A percentile compares a stretch with the other conserved stretches of the same genome.
Evolutionary conservation across 2,797 vertebrate genomes (phyloP).

Genomic region (Benthosema pterotum): DNA sequence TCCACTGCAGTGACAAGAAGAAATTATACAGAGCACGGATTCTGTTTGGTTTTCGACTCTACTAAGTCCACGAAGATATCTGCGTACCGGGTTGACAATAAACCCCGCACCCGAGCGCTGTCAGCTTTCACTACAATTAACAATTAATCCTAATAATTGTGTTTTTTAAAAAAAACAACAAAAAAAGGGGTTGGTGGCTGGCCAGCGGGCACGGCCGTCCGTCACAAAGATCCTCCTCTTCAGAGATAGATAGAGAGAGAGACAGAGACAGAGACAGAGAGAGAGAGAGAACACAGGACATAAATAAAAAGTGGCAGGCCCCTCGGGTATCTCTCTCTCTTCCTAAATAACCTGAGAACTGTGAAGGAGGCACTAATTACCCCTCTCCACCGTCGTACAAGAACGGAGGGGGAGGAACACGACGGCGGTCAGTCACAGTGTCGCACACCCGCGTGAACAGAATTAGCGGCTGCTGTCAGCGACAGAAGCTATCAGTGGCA

Average conservation of each 20-base stretch:
- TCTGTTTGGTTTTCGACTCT: too few species aligned
- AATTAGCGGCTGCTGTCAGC: conserved; percentile 60
- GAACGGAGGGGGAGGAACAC: conserved; percentile 33
- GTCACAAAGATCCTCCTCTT: conserved; percentile 22
- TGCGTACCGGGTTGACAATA: background rate
- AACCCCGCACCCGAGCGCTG: conserved; percentile 33
- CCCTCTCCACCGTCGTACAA: conserved; percentile 48
- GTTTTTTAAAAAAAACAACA: conserved; percentile 43
- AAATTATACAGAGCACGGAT: too few species aligned
- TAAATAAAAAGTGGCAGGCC: conserved; percentile 76
- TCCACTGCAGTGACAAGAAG: too few species aligned
- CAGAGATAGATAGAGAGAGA: conserved; percentile 17
- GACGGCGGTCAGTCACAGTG: conserved; percentile 57
- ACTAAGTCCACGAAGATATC: too few species aligned
- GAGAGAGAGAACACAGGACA: conserved; percentile 52
- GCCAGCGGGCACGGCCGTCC: background rate
- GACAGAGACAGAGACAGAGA: conserved; percentile 33
- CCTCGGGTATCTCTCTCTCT: conserved; percentile 68
- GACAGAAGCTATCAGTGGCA: conserved; percentile 58
- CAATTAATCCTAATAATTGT: conserved; percentile 73
- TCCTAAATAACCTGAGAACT: conserved; percentile 77
- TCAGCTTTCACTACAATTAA: conserved; percentile 65
- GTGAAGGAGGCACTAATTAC: conserved; percentile 78
- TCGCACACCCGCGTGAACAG: conserved; percentile 16
- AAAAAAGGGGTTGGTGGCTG: conserved; percentile 16